Percentiles rank a stretch among this genome's conserved stretches.
phyloP scores from a whole-genome alignment of 2,888 invertebrate genomes.

The Drosophila pseudotalamancana region DNA sequence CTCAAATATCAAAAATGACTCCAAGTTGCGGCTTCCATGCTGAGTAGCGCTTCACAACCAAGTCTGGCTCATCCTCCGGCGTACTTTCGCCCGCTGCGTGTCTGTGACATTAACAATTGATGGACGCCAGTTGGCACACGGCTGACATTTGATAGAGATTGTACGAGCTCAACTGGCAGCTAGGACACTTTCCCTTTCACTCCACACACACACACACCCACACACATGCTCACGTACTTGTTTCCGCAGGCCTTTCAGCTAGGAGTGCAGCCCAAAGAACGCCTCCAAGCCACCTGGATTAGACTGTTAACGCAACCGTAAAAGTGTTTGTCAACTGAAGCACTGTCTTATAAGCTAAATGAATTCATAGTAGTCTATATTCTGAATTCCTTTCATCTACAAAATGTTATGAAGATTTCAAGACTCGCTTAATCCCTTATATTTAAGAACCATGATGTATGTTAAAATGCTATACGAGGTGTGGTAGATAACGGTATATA shows the following conservation, averaged over 20 bases:
- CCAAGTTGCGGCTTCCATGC: conserved; percentile 51
- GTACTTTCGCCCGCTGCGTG: conserved; percentile 53
- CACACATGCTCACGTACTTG: conserved; percentile 6
- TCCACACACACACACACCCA: conserved; percentile 31
- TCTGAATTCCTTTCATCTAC: no score
- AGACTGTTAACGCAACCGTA: neutral
- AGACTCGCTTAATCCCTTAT: no score
- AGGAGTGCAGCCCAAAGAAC: conserved; percentile 28
- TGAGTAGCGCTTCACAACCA: conserved; percentile 36
- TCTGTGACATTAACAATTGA: conserved; percentile 77
- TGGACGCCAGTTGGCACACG: conserved; percentile 55
- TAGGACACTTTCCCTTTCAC: conserved; percentile 56
- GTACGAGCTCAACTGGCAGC: conserved; percentile 62
- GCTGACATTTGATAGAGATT: conserved; percentile 63
- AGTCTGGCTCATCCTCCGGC: conserved; percentile 39
- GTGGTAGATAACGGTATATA: no score
- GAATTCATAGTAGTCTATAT: neutral
- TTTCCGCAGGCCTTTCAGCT: conserved; percentile 21
- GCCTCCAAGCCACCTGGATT: conserved; percentile 22
- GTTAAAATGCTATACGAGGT: no score
- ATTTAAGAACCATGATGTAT: no score
- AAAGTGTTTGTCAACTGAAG: neutral
- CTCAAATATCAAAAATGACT: conserved; percentile 58
- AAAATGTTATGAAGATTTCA: no score
- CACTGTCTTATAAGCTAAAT: neutral